Evolutionary conservation across 2,113 vertebrate species (phyloP), one percentile per base, ranked within the genome.

Genomic region (Sterna hirundo): DNA sequence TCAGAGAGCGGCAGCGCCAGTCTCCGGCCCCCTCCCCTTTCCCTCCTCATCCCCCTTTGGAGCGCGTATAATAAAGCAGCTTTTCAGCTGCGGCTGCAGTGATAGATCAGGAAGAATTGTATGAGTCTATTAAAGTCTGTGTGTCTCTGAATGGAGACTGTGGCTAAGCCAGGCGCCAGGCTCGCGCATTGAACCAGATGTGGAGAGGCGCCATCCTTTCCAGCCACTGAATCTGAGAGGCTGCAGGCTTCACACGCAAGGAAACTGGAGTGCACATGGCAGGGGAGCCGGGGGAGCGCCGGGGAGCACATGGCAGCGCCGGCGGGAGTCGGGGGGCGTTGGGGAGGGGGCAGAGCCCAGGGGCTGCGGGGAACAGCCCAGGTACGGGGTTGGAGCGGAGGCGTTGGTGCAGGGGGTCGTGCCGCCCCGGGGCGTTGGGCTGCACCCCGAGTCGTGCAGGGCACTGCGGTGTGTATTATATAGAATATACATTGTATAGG

Each of bases 171-270:
- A 96, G 98, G 98, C 98, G 98, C 98, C 98, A 98, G 98, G 92
- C 97, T 91, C 98, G 97, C 98, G 97, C 98, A 92, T 93, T 96
- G 98, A 98, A 98, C 98, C 98, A 98, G 98, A 98, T 98, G 98
- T 98, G 98, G 90, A 84, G 97, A 98, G 98, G 98, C 98, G 98
- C 98, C 98, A 96, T 96, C 96, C 95, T 94, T 97, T 93, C 97
- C 98, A 97, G 98, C 97, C 97, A 96, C 97, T 68, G 96, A 95
- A 96, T 94, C 97, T 36, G 95, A 91, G 92, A 80, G 95, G 95
- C 93, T 92, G 96, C 93, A 76, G 97, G 95, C 96, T 96, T 98
- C 97, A 98, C 98, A 98, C 98, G 98, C 98, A 71, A 98, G 97
- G 96, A 96, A 96, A 97, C 98, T 98, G 98, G 96, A 96, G 96